A percentile compares a stretch with the other conserved stretches of the same genome.
These are phyloP conservation scores for Spisula solida DNA, from an alignment of 2,888 invertebrate genomes.

Conservation along the genomic window DNA sequence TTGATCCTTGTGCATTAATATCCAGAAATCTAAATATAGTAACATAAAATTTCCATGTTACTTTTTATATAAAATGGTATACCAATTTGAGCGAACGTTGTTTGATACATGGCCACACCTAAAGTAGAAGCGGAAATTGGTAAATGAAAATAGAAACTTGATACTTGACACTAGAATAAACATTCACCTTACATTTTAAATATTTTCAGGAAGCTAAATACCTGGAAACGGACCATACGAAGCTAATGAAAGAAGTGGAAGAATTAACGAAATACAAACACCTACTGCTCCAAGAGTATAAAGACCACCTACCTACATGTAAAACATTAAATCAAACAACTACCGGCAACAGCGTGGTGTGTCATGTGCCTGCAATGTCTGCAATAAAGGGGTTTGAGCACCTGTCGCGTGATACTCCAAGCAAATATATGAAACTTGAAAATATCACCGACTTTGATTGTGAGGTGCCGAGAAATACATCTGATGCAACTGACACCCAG, in stretches of 20 bases:
- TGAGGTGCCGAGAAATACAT: not conserved
- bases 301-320: not conserved
- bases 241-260: conserved; percentile 5
- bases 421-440: not conserved
- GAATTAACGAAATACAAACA: conserved; percentile 10
- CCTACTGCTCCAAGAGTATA: not conserved
- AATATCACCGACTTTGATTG: not conserved
- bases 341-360: not conserved
- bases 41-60: not conserved
- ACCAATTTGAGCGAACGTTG: not conserved
- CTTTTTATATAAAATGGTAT: conserved; percentile 4
- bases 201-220: not conserved
- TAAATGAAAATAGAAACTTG: too few species aligned
- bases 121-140: too few species aligned
- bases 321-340: not conserved
- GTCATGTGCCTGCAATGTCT: not conserved
- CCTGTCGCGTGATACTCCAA: not conserved
- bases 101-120: not conserved
- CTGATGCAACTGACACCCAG: not conserved
- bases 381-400: not conserved
- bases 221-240: conserved; percentile 10
- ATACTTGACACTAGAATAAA: too few species aligned
- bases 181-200: not conserved
- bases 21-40: not conserved
- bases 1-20: not conserved